phyloP scores from a whole-genome alignment of 2,113 vertebrate species.

The Festucalex cinctus region DNA sequence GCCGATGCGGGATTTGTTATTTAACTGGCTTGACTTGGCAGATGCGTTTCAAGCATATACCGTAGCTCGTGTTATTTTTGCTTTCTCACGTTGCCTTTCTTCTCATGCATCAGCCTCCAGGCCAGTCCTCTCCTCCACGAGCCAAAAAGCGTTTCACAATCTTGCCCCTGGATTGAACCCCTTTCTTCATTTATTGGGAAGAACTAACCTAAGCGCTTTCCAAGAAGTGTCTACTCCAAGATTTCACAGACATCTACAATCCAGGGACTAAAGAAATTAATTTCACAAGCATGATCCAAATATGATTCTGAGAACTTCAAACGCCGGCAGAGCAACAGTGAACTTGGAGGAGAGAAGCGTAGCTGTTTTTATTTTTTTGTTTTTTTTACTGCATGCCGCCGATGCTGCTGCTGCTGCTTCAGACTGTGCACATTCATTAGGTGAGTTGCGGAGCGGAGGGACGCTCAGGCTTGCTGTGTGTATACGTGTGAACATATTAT shows the following conservation, averaged over 20 bases:
- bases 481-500: slow-evolving; percentile 24
- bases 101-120: slow-evolving; percentile 49
- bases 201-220: slow-evolving; percentile 37
- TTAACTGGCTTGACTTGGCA: slow-evolving; percentile 34
- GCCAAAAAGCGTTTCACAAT: slow-evolving; percentile 57
- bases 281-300: slow-evolving; percentile 18
- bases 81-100: slow-evolving; percentile 24
- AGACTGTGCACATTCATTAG: slow-evolving; percentile 63
- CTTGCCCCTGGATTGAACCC: slow-evolving; percentile 42
- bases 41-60: slow-evolving; percentile 43
- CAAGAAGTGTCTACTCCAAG: slow-evolving; percentile 34
- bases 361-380: slow-evolving; percentile 58
- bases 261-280: neutral
- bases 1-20: slow-evolving; percentile 35
- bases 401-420: slow-evolving; percentile 38
- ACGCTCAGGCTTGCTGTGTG: slow-evolving; percentile 27
- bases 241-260: slow-evolving; percentile 8
- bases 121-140: slow-evolving; percentile 58
- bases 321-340: slow-evolving; percentile 11
- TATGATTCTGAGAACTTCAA: slow-evolving; percentile 17
- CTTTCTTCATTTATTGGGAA: slow-evolving; percentile 32
- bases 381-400: slow-evolving; percentile 54
- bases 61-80: slow-evolving; percentile 47
- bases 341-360: slow-evolving; percentile 33
- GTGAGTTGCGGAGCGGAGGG: slow-evolving; percentile 38